A percentile compares a stretch with the other conserved stretches of the same genome.
These are phyloP conservation scores for Bombus confusus DNA, from an alignment of 1,140 invertebrate genomes.

Conservation along the genomic window DNA sequence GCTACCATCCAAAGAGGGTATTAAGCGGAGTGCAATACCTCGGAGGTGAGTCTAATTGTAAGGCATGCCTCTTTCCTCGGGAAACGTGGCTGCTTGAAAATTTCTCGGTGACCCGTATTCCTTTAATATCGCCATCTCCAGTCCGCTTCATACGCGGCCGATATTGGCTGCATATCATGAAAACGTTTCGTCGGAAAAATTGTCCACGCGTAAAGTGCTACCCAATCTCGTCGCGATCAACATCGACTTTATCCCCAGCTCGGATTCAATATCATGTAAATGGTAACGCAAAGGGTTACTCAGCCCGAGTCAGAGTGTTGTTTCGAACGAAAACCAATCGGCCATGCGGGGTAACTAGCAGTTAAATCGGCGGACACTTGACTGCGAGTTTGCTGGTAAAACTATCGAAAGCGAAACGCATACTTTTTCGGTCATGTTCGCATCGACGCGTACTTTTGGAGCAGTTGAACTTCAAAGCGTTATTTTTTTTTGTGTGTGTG, in stretches of 20 bases:
- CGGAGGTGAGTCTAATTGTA: conserved; percentile 1
- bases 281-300: conserved; percentile 29
- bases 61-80: background rate
- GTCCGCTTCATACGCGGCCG: background rate
- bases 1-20: no score
- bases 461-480: no score
- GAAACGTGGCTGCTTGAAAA: conserved; percentile 18
- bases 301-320: background rate
- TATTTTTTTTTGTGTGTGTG: no score
- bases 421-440: no score
- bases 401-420: no score
- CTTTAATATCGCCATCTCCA: conserved; percentile 37
- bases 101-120: conserved; percentile 36
- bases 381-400: conserved; percentile 1
- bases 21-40: background rate
- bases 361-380: conserved; percentile 54
- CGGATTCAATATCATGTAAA: conserved; percentile 60
- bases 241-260: conserved; percentile 31
- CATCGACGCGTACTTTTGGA: no score
- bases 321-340: conserved; percentile 50
- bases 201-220: background rate
- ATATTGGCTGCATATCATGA: conserved; percentile 42
- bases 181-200: conserved; percentile 44
- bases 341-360: conserved; percentile 34
- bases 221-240: conserved; percentile 40